Conservation (phyloP, 2,888 invertebrate species). For the Pilophorus perplexus region DNA sequence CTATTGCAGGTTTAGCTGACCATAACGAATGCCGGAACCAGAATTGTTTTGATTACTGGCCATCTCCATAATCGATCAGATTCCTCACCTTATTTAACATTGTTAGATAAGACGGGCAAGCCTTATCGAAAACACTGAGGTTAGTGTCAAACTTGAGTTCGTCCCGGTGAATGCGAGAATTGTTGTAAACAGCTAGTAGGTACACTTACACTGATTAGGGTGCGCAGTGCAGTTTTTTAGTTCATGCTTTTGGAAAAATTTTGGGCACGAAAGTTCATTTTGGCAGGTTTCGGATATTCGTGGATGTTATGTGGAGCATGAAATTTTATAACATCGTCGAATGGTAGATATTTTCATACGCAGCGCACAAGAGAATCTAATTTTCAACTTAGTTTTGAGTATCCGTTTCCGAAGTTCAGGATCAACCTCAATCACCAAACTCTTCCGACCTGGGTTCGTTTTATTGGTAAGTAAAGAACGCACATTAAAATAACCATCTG, state of each 20-base stretch:
- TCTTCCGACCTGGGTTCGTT: conserved; percentile 3
- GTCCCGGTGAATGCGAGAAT: background rate
- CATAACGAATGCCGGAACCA: background rate
- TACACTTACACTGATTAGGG: conserved; percentile 10
- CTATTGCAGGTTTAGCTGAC: conserved; percentile 8
- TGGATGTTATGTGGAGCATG: conserved; percentile 3
- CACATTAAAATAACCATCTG: background rate
- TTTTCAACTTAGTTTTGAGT: conserved; percentile 1
- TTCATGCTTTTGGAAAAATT: conserved; percentile 5
- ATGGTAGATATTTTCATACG: background rate
- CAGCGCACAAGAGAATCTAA: background rate
- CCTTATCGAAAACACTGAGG: conserved; percentile 1
- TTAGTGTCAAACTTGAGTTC: conserved; percentile 13
- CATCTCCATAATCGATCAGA: conserved; percentile 8
- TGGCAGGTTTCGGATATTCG: conserved; percentile 7
- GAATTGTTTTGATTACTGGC: conserved; percentile 1
- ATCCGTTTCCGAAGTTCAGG: conserved; percentile 9
- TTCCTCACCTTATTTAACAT: conserved; percentile 1
- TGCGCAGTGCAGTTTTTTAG: conserved; percentile 5
- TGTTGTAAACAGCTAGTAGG: too few relatives aligned
- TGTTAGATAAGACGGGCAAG: conserved; percentile 8
- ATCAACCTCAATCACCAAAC: conserved; percentile 8
- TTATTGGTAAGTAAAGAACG: conserved; percentile 6
- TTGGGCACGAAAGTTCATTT: conserved; percentile 6
- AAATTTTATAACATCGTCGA: conserved; percentile 10